A percentile compares a stretch with the other conserved stretches of the same genome.
These are phyloP conservation scores for Drosophila sordidula DNA, from an alignment of 2,888 invertebrate genomes.

Conservation along the genomic window DNA sequence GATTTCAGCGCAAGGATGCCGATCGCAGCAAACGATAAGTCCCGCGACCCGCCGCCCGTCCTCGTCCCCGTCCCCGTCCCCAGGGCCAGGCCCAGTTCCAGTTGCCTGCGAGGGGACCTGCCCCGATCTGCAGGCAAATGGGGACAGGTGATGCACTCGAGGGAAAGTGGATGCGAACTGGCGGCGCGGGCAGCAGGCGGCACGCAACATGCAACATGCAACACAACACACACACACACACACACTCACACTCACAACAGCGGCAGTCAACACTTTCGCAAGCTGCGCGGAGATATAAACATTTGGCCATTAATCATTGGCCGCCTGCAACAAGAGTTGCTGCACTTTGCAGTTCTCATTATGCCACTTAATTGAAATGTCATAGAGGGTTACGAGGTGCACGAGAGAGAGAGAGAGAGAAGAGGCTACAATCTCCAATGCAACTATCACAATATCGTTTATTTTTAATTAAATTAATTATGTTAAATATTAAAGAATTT, in stretches of 20 bases:
- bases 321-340: constrained; percentile 56
- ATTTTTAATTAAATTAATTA: no score
- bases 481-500: no score
- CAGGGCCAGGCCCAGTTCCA: background rate
- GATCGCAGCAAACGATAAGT: constrained; percentile 46
- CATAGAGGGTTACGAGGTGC: constrained; percentile 48
- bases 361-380: constrained; percentile 74
- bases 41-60: background rate
- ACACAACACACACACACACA: background rate
- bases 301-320: constrained; percentile 75
- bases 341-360: constrained; percentile 62
- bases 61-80: background rate
- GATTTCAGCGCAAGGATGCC: constrained; percentile 64
- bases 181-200: constrained; percentile 7
- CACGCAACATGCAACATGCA: constrained; percentile 5
- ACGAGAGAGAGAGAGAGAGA: no score
- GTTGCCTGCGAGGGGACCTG: constrained; percentile 19
- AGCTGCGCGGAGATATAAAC: constrained; percentile 58
- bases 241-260: constrained; percentile 21
- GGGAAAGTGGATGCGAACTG: constrained; percentile 18
- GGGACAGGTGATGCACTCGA: constrained; percentile 16
- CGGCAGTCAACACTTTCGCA: constrained; percentile 77
- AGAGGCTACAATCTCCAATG: no score
- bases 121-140: constrained; percentile 53
- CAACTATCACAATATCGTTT: no score